These are phyloP conservation scores for Colinus virginianus DNA, from an alignment of 2,113 vertebrate genomes.

Conservation along the genomic window DNA sequence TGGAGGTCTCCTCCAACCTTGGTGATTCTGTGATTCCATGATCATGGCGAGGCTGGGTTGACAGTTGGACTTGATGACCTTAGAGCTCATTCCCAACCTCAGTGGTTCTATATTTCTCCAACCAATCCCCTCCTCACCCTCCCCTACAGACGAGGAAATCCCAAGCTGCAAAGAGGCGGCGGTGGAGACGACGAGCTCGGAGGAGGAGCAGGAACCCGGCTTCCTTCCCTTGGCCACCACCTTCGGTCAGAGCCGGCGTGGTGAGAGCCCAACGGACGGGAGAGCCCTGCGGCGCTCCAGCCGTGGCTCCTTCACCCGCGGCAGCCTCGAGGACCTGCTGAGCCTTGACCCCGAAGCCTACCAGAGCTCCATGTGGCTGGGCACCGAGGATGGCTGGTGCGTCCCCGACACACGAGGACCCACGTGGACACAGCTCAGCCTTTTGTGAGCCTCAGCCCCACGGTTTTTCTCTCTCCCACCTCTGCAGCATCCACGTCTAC, in stretches of 20 bases:
- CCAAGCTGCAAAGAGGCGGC: constrained; percentile 90
- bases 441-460: background rate
- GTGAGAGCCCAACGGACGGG: constrained; percentile 89
- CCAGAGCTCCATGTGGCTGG: constrained; percentile 98
- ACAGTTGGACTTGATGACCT: background rate
- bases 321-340: constrained; percentile 95
- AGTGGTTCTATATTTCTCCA: background rate
- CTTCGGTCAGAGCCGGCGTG: constrained; percentile 78
- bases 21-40: too few species aligned
- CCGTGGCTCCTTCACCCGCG: constrained; percentile 92
- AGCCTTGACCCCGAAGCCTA: constrained; percentile 94
- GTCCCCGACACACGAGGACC: background rate
- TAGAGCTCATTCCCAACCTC: background rate
- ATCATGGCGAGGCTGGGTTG: background rate
- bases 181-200: constrained; percentile 93
- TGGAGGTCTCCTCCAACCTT: too few species aligned
- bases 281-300: constrained; percentile 93
- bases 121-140: background rate
- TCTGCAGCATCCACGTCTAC: constrained; percentile 93
- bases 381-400: constrained; percentile 97
- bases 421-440: background rate
- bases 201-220: constrained; percentile 91
- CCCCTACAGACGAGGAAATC: constrained; percentile 88
- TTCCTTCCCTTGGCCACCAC: constrained; percentile 82
- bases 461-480: background rate